Evolutionary conservation across 2,113 vertebrate species (phyloP), one percentile per base, ranked within the genome.

Genomic region (Fregata magnificens): DNA sequence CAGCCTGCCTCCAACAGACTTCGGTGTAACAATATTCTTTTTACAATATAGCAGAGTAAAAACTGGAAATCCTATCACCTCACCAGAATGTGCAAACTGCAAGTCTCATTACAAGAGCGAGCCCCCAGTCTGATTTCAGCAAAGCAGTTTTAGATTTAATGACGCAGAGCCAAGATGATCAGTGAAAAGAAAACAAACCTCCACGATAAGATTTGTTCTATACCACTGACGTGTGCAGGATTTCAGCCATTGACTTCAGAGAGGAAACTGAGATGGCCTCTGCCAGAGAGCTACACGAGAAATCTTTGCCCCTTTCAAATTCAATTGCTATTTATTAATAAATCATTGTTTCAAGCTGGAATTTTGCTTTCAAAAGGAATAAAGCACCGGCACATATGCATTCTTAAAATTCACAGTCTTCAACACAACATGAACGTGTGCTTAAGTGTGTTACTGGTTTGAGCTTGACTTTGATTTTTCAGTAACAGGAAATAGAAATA

Each of bases 371-470:
- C 42, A 28, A 58, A 77, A 88, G 29, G 28, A 28, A 63, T 40
- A 38, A 83, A 77, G 36, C 77, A 40, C 6, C 45, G 52, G 25
- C 31, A 78, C 4, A 13, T 10, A 13, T 0, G 1, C 16, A 44
- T 58, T 62, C 76, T 56, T 80, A 62, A 73, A 76, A 73, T 25
- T 63, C 40, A 86, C 1, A 5, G 29, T 84, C 55, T 59, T 74
- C 69, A 47, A 6, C 40, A 22, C 0, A 2, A 53, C 40, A 47
- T 2, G 2, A 82, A 49, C 2, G 1, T 0, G 1, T 49, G 47
- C 50, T 73, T 78, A 49, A n/a, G 18, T 11, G 73, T 20, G 15
- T 53, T 63, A 40, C 9, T 78, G 32, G 32, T 29, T 78, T 73
- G 55, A 29, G 16, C 62, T 69, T 66, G 34, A 63, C 40, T 10